Conservation (phyloP, 2,888 invertebrate species). For the Omphaloscelis lunosa region DNA sequence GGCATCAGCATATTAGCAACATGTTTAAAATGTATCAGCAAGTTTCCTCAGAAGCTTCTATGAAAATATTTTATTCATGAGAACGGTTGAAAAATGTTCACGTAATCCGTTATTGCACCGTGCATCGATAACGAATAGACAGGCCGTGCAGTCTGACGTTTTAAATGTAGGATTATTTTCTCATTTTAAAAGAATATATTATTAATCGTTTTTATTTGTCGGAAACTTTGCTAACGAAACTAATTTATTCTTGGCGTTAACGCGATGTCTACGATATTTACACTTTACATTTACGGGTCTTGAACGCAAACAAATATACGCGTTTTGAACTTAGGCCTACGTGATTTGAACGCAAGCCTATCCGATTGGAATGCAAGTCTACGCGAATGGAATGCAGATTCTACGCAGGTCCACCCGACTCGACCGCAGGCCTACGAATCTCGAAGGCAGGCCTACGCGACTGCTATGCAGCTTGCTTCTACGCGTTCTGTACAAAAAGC, state of each 20-base stretch:
- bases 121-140: constrained; percentile 34
- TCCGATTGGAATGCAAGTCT: too few species aligned
- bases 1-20: constrained; percentile 11
- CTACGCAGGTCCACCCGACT: background rate
- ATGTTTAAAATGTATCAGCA: constrained; percentile 19
- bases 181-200: background rate
- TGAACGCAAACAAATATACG: too few species aligned
- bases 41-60: constrained; percentile 9
- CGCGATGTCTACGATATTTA: too few species aligned
- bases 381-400: background rate
- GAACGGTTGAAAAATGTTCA: constrained; percentile 47
- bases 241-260: too few species aligned
- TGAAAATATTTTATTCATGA: constrained; percentile 50
- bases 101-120: constrained; percentile 43
- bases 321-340: background rate
- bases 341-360: background rate
- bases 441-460: background rate
- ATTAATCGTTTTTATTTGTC: background rate
- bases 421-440: background rate
- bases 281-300: too few species aligned
- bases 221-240: background rate
- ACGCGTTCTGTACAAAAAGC: background rate
- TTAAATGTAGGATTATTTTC: background rate
- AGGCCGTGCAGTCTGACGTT: constrained; percentile 8
- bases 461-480: too few species aligned